Evolutionary conservation across 2,888 invertebrate species (phyloP).

Genomic region (Boloria selene): DNA sequence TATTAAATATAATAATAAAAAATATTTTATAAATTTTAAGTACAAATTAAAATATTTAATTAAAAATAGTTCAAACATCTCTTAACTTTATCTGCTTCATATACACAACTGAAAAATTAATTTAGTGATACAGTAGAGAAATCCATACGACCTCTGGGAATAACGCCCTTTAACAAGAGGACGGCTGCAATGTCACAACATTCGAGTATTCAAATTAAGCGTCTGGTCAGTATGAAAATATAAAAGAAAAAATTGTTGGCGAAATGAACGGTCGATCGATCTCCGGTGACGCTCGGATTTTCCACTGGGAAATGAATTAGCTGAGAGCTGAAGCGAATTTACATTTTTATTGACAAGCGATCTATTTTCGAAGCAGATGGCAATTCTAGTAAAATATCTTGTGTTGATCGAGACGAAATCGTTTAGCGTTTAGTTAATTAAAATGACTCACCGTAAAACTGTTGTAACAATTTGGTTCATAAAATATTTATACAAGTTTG

Average conservation of each 20-base stretch:
- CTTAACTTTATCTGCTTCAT: not conserved
- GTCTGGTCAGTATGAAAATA: conserved; percentile 74
- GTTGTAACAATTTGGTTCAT: not conserved
- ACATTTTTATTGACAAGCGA: conserved; percentile 82
- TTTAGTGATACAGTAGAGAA: conserved; percentile 17
- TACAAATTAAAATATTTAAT: not conserved
- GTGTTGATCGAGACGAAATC: conserved; percentile 23
- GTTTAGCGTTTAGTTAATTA: conserved; percentile 14
- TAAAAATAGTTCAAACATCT: not conserved
- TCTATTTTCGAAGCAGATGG: conserved; percentile 77
- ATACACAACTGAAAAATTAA: conserved; percentile 12
- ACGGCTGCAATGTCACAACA: conserved; percentile 55
- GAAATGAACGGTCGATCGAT: conserved; percentile 79
- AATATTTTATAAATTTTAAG: not conserved
- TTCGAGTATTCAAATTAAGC: conserved; percentile 49
- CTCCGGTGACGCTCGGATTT: conserved; percentile 79
- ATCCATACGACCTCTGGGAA: conserved; percentile 49
- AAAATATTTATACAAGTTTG: not conserved
- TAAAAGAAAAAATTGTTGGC: conserved; percentile 63
- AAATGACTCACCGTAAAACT: not conserved
- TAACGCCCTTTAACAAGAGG: conserved; percentile 44
- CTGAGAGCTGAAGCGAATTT: conserved; percentile 78
- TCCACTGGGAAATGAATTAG: conserved; percentile 81
- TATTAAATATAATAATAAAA: too few relatives aligned
- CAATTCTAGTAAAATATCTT: conserved; percentile 60